Conservation (phyloP, 2,113 vertebrate species). For the Dascyllus trimaculatus region DNA sequence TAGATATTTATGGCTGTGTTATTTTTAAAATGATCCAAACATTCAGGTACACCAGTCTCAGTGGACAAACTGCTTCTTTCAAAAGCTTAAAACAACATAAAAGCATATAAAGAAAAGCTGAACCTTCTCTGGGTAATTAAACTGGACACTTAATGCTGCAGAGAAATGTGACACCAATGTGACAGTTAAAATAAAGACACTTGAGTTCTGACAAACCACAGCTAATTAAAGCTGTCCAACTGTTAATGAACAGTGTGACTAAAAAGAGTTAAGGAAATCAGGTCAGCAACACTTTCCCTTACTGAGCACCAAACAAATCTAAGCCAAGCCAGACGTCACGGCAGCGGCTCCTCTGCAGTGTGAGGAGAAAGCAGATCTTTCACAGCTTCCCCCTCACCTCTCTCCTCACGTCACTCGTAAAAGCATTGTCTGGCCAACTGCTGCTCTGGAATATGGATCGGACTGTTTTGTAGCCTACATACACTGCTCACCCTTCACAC, state of each 20-base stretch:
- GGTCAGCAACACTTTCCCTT: neutral
- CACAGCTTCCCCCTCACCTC: conserved; percentile 2
- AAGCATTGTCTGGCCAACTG: conserved; percentile 11
- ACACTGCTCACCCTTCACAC: conserved; percentile 42
- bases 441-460: conserved; percentile 51
- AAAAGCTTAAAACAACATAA: neutral
- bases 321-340: neutral
- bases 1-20: neutral
- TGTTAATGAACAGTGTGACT: conserved; percentile 10
- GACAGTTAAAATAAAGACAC: conserved; percentile 4
- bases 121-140: neutral
- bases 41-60: neutral
- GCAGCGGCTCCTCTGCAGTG: neutral
- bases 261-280: neutral
- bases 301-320: neutral
- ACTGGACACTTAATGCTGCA: neutral
- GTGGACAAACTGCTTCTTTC: neutral
- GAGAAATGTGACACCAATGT: neutral
- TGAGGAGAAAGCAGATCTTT: neutral
- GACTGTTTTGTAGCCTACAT: conserved; percentile 21
- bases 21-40: neutral
- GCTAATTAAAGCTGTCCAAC: conserved; percentile 22
- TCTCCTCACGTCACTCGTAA: conserved; percentile 2
- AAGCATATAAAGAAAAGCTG: neutral
- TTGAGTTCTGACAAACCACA: neutral